Conservation (phyloP, 2,113 vertebrate genomes). For the Atrichornis clamosus region DNA sequence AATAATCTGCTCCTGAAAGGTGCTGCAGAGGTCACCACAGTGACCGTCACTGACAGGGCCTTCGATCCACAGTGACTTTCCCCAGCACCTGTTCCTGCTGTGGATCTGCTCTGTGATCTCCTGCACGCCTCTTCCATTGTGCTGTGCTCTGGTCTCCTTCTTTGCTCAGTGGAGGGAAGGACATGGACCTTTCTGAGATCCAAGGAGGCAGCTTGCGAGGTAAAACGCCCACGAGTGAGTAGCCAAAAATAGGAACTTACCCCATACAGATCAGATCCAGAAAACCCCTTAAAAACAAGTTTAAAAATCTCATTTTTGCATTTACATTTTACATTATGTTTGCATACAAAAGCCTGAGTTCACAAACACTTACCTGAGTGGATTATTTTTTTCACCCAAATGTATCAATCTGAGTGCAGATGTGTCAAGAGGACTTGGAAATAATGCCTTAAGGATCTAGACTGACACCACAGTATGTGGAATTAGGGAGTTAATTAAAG, state of each 20-base stretch:
- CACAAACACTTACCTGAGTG: background rate
- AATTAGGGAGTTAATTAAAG: background rate
- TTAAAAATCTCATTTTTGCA: background rate
- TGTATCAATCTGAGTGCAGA: background rate
- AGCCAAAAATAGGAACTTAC: background rate
- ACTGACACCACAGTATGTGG: background rate
- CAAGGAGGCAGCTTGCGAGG: background rate
- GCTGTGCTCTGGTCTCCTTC: background rate
- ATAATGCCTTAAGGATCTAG: background rate
- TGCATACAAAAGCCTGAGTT: background rate
- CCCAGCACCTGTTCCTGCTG: background rate
- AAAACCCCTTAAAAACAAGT: background rate
- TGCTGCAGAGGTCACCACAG: background rate
- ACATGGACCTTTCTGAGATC: background rate
- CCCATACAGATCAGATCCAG: background rate
- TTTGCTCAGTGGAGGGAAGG: background rate
- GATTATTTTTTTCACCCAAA: background rate
- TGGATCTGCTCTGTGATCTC: background rate
- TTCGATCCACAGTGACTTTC: background rate
- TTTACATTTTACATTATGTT: background rate
- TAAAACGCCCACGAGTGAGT: background rate
- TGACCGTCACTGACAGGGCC: background rate
- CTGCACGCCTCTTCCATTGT: background rate
- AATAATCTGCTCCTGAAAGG: background rate
- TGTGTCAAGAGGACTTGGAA: background rate